Base-by-base conservation (phyloP, 2,113 vertebrate species). In the Proteles cristata region DNA sequence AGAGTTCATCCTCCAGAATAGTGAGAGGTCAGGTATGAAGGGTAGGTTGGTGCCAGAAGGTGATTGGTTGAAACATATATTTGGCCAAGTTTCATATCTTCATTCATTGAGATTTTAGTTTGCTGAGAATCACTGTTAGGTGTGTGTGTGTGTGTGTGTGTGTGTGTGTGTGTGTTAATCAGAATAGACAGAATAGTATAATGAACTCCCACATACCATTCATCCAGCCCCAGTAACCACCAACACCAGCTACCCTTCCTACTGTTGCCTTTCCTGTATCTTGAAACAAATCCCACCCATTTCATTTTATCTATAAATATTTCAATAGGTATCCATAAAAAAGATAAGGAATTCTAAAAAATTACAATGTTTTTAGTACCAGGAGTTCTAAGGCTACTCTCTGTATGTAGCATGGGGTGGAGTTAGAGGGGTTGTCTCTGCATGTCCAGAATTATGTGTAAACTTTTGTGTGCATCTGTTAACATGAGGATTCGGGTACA, bases 251-350 rank as follows among this genome's bases (percentile, higher is more conserved):
- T 95, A 7, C 4, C 39, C 45, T 17, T 17, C 35, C 45, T 31
- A 26, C 85, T 73, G 81, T 35, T 66, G 15, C 15, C 28, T 92
- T n/a, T 50, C 63, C 16, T 79, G 23, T 90, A 19, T 87, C 94
- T 88, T 96, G 63, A 80, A 61, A 26, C 11, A 76, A 94, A 94
- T 81, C 21, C 25, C 16, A 53, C 17, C 26, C 26, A 84, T 83
- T 95, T 77, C 11, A 39, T 66, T 91, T 94, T 79, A 80, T 79
- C 48, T 87, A 31, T 92, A 96, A 66, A 79, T 96, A 88, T 85
- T 95, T 95, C 65, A 66, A 2, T 93, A 68, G 43, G 6, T 73
- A 50, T 93, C 28, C 74, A 43, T 80, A 94, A 95, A 88, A 92
- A 88, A 92, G 35, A 35, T 73, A 88, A 48, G 9, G 19, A 66